phyloP scores from a whole-genome alignment of 2,797 vertebrate genomes.

The Chelmon rostratus region DNA sequence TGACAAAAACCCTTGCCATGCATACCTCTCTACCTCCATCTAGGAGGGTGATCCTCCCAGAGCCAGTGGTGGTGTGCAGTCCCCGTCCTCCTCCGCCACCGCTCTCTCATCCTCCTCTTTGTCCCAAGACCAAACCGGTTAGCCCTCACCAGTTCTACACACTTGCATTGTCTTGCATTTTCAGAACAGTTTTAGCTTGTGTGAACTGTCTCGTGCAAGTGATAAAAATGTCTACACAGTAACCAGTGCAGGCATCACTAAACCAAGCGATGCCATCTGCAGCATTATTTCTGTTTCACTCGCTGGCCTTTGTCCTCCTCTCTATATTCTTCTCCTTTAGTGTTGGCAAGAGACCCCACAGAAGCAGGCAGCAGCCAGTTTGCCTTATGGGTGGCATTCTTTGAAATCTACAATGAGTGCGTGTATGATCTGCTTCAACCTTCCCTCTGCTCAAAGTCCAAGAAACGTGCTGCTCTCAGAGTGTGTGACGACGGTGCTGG shows the following conservation, averaged over 20 bases:
- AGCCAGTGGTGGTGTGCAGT: conserved; percentile 44
- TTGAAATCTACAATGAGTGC: conserved; percentile 94
- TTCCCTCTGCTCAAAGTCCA: conserved; percentile 78
- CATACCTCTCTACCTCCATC: not conserved
- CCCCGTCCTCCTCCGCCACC: conserved; percentile 29
- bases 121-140: conserved; percentile 76
- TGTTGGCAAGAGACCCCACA: conserved; percentile 40
- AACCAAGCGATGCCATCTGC: too few species aligned
- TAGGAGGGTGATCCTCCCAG: conserved; percentile 76
- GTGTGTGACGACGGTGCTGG: conserved; percentile 91
- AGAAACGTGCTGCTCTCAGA: conserved; percentile 86
- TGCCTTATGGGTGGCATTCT: conserved; percentile 92
- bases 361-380: conserved; percentile 72
- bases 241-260: too few species aligned
- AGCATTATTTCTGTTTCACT: not conserved
- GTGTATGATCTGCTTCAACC: conserved; percentile 90
- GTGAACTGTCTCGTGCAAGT: not conserved
- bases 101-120: conserved; percentile 61
- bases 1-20: not conserved
- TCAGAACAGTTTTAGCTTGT: not conserved
- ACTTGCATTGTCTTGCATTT: not conserved
- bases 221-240: not conserved
- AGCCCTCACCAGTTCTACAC: not conserved
- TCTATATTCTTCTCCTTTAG: conserved; percentile 3
- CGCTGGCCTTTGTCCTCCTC: not conserved